Evolutionary conservation across 2,113 vertebrate genomes (phyloP), one percentile per base, ranked within the genome.

Genomic region (Bothrops jararaca): DNA sequence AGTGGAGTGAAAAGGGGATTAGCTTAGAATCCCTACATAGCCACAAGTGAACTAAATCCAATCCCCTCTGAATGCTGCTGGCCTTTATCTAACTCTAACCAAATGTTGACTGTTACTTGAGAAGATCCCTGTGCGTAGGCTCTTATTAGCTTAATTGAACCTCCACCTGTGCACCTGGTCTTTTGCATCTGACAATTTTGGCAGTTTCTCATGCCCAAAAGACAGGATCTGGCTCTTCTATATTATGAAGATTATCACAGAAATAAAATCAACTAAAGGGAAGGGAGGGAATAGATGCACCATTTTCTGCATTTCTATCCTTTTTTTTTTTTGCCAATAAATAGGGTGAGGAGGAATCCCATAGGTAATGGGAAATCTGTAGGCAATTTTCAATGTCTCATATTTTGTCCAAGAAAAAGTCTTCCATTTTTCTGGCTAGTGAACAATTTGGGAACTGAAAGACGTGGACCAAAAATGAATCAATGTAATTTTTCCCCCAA

Each of bases 341-440:
- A 94, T 95, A 1, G 1, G 26, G 15, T 20, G 5, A 12, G 23
- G 91, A 89, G 90, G 95, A 95, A 91, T 91, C 86, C 85, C 53
- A 53, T 64, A 86, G 50, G 89, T 94, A n/a, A 93, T 86, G 60
- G 92, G 10, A 95, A 94, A 95, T 64, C 57, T 94, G 26, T 48
- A 86, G 7, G 86, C 88, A 57, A 94, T 94, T 95, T 91, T 90
- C 93, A 90, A 94, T 58, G 57, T 74, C 54, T 92, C 88, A 93
- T 95, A 85, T 95, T 96, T 94, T 89, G n/a, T 52, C 90, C 94
- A 89, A 93, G 92, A 74, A 91, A 96, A 45, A 18, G 48, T 92
- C 45, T 95, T 96, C 96, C 92, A 96, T 95, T 94, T 96, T 26
- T 96, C 96, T 96, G 12, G 0, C 56, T 95, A 87, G 39, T 95